Evolutionary conservation across 2,797 vertebrate species (phyloP), one percentile per base, ranked within the genome.

Genomic region (Nyctalus aviator): DNA sequence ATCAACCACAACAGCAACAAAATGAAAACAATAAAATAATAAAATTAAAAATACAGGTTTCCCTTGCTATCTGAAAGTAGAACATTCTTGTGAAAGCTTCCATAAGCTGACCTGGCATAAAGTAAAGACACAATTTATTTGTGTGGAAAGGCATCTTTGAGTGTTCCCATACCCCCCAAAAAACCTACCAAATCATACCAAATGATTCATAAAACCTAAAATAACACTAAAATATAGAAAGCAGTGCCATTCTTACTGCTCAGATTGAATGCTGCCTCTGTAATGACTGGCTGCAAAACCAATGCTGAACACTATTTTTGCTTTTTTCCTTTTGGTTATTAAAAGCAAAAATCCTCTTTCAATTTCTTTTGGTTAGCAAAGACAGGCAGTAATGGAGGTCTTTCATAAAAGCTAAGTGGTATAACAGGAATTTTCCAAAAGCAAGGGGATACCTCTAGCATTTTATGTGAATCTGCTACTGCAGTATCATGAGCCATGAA

Each of bases 381-480:
- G 37, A 5, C 15, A 84, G 48, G 32, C 32, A 27, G 14, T 8
- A 18, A 69, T 53, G 32, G 37, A 53, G 23, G 64, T 30, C 64
- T 69, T 69, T 32, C 10, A 1, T 69, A 30, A 69, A 69, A 48
- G 59, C 4, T 11, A 84, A 53, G 25, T 30, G 30, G 64, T 30
- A 17, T 84, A 69, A 53, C 15, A 13, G 3, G 23, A 69, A 48
- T 32, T 84, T 69, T 69, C 46, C 35, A 53, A 84, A 37, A 5
- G 32, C 23, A 69, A 48, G 32, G 9, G 15, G 10, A 11, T 18
- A 32, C 30, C 13, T 25, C 0, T 0, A 94, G 96, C 88, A 91
- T 96, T 97, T 94, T 88, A 96, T 96, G 92, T 96, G 90, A 96
- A 94, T 81, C 87, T 96, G 93, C 78, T 62, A 94, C 46, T 35